Percentiles rank a stretch among this genome's conserved stretches.
Evolutionary conservation across 2,113 vertebrate species (phyloP).

Genomic region (Festucalex cinctus): DNA sequence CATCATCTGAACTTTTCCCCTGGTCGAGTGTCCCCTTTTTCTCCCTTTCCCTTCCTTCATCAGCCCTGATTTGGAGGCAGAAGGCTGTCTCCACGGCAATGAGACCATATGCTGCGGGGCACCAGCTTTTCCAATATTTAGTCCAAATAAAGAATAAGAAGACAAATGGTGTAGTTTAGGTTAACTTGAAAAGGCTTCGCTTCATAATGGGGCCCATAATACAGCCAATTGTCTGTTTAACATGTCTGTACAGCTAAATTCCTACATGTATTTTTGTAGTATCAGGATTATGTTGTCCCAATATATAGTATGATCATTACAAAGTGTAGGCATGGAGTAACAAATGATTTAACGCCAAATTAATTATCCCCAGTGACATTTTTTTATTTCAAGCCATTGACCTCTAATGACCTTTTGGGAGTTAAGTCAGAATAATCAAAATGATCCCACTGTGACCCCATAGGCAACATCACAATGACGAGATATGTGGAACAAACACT

Average conservation of each 20-base stretch:
- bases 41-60: no score
- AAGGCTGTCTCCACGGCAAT: no score
- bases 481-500: background rate
- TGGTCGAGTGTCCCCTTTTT: no score
- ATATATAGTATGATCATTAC: background rate
- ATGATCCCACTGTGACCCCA: background rate
- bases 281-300: background rate
- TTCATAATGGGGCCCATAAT: background rate
- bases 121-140: background rate
- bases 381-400: background rate
- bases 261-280: background rate
- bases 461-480: background rate
- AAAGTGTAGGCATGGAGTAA: background rate
- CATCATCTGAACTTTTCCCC: no score
- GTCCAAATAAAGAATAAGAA: background rate
- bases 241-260: background rate
- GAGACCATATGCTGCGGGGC: no score
- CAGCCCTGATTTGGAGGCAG: no score
- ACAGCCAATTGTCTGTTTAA: background rate
- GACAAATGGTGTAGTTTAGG: background rate
- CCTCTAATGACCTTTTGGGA: background rate
- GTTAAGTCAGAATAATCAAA: background rate
- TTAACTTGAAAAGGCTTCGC: background rate
- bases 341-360: background rate
- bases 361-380: background rate